Evolutionary conservation across 2,888 invertebrate genomes (phyloP), one percentile per base, ranked within the genome.

Genomic region (Hermaeophaga mercurialis): DNA sequence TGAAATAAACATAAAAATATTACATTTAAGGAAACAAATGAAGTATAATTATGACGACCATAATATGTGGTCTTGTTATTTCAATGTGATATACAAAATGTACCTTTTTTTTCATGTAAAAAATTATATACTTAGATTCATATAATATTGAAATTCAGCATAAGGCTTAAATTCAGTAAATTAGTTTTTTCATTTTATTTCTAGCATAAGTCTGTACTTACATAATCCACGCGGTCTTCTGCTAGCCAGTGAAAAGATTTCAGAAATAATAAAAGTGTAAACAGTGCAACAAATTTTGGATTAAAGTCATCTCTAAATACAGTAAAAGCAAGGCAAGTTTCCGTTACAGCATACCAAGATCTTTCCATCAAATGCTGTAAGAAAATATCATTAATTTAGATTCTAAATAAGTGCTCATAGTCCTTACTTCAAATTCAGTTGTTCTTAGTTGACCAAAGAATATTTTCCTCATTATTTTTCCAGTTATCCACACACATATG

Each of bases 201-300:
- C n/a, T 22, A 22, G 3, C 22, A 22, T 47, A 46, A 9, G n/a
- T 47, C 11, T 31, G n/a, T 31, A 50, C 94, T 91, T 82, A 96
- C 96, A 85, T 93, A 98, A 80, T 99, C 99, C 26, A 99, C 96
- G 74, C 99, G 85, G 75, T 99, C 99, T 80, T 99, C 99, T 12
- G 96, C 96, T 33, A 99, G 81, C 99, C 99, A 99, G 81, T 99
- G 99, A 82, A 99, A 99, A 76, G 96, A 95, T 82, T 98, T 99
- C 22, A 99, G 81, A 77, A 99, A 98, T 58, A 99, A 82, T 52
- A 99, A 81, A 39, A 99, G 84, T 1, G 97, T 97, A 76, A 99
- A 99, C 54, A 98, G 82, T 19, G 96, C 96, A 69, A 99, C 95
- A 82, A 99, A 99, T 75, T 94, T 92, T 9, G 94, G 94, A 81